phyloP scores from a whole-genome alignment of 2,797 vertebrate species.

The Sebastes itinus region DNA sequence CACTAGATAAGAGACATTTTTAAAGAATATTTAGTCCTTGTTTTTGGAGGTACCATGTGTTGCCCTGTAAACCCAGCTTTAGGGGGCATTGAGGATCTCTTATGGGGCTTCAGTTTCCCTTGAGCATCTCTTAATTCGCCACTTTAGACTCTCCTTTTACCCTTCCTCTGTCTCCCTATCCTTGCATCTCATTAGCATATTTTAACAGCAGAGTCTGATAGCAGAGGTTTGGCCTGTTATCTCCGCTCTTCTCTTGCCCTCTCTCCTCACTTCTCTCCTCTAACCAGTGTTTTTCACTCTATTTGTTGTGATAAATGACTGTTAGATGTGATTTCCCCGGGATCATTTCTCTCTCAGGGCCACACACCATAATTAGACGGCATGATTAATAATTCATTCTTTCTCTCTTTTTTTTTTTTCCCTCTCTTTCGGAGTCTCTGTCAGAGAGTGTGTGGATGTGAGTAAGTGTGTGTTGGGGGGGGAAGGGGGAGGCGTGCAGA shows the following conservation, averaged over 20 bases:
- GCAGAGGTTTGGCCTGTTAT: conserved; percentile 48
- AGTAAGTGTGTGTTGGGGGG: conserved; percentile 17
- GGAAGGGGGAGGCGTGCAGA: not conserved
- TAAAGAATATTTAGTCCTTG: not conserved
- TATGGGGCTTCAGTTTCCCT: conserved; percentile 40
- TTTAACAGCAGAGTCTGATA: conserved; percentile 59
- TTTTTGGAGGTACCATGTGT: conserved; percentile 1
- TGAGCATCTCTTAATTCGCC: conserved; percentile 54
- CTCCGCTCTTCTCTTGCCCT: conserved; percentile 27
- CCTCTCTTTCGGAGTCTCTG: conserved; percentile 29
- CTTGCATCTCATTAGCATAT: conserved; percentile 72
- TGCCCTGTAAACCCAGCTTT: conserved; percentile 60
- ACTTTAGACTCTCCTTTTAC: conserved; percentile 60
- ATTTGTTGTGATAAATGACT: conserved; percentile 82
- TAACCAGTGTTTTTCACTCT: conserved; percentile 72
- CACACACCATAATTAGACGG: conserved; percentile 78
- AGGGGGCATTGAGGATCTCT: conserved; percentile 29
- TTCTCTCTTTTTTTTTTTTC: conserved; percentile 50
- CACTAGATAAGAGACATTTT: not conserved
- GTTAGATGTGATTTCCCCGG: conserved; percentile 78
- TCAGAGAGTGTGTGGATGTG: conserved; percentile 11
- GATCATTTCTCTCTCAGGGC: conserved; percentile 78
- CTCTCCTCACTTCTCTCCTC: conserved; percentile 37
- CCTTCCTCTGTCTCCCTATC: conserved; percentile 52
- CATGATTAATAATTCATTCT: conserved; percentile 78